A percentile compares a stretch with the other conserved stretches of the same genome.
Conservation (phyloP, 2,797 vertebrate species). For the Chlorospingus flavigularis region DNA sequence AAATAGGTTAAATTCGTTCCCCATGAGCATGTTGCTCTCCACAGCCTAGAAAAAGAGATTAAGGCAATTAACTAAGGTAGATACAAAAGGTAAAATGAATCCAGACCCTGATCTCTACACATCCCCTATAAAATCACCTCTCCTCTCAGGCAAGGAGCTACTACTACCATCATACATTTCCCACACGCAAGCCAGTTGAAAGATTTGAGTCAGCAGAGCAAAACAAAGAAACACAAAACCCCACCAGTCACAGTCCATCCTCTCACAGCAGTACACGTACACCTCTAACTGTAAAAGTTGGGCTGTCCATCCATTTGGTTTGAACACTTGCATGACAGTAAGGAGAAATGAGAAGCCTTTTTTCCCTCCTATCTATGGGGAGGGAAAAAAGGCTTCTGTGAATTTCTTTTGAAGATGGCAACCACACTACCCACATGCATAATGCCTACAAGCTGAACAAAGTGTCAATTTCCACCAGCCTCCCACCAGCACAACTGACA, state of each 20-base stretch:
- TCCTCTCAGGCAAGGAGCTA: not conserved
- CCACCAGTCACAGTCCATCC: not conserved
- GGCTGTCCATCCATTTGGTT: not conserved
- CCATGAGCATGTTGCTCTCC: fast-evolving
- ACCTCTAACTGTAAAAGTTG: not conserved
- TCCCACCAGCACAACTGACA: conserved; percentile 1
- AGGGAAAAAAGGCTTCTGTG: too few species aligned
- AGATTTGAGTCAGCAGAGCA: not conserved
- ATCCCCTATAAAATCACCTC: not conserved
- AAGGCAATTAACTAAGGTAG: not conserved
- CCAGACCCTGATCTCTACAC: not conserved
- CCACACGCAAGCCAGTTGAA: not conserved
- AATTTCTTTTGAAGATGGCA: conserved; percentile 17
- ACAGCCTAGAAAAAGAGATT: not conserved
- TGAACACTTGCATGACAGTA: not conserved
- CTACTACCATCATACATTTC: not conserved
- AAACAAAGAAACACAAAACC: not conserved
- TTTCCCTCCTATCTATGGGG: not conserved
- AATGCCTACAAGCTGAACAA: not conserved
- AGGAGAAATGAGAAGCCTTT: not conserved
- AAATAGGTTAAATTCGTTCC: not conserved
- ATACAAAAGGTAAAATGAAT: not conserved
- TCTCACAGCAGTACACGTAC: not conserved
- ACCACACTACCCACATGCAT: not conserved
- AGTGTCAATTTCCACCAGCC: conserved; percentile 4